phyloP scores from a whole-genome alignment of 2,797 vertebrate genomes.

The Otus scops region DNA sequence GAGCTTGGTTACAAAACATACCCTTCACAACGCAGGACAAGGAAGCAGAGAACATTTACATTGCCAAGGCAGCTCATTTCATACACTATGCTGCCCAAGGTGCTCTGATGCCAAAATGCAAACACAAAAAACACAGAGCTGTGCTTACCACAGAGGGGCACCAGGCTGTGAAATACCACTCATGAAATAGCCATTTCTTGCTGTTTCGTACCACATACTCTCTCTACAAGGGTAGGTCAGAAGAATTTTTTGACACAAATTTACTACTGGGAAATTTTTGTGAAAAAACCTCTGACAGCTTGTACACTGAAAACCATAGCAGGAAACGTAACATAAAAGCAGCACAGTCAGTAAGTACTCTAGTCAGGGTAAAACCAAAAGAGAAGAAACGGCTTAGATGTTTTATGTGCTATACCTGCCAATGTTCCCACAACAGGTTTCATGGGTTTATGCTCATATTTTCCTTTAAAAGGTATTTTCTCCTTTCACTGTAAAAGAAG shows the following conservation, averaged over 20 bases:
- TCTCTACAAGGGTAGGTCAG: neutral
- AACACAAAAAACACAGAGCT: neutral
- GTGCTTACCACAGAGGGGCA: neutral
- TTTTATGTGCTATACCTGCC: neutral
- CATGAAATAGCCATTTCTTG: neutral
- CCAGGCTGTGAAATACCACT: neutral
- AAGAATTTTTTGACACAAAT: neutral
- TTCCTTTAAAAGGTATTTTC: slow-evolving; percentile 4
- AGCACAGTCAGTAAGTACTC: neutral
- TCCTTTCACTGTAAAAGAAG: neutral
- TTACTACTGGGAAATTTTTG: neutral
- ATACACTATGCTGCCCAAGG: neutral
- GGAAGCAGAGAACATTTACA: neutral
- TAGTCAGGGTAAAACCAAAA: neutral
- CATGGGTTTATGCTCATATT: neutral
- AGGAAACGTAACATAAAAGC: slow-evolving; percentile 16
- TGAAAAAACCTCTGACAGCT: neutral
- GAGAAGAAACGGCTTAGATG: neutral
- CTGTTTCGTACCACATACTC: neutral
- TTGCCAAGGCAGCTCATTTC: neutral
- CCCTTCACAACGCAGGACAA: neutral
- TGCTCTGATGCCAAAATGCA: neutral
- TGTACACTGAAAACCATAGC: neutral
- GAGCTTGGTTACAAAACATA: neutral
- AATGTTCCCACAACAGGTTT: neutral